phyloP scores from a whole-genome alignment of 2,888 invertebrate species.

The Capitulum mitella region DNA sequence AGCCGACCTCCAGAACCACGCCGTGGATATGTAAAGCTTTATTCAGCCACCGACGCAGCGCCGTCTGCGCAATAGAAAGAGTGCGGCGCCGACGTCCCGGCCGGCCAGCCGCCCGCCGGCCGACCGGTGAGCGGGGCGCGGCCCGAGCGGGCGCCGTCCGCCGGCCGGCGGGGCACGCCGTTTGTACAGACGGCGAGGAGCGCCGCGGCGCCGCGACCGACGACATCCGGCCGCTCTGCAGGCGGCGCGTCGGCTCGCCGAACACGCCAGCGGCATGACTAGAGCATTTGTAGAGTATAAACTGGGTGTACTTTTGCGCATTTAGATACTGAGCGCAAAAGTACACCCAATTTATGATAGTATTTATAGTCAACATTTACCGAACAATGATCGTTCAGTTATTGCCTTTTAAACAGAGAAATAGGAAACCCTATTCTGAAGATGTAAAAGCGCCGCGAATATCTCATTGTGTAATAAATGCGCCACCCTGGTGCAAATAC shows the following conservation, averaged over 20 bases:
- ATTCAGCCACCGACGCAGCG: conserved; percentile 1
- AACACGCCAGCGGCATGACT: background rate
- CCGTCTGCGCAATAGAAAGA: background rate
- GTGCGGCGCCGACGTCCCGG: background rate
- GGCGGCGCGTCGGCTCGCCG: background rate
- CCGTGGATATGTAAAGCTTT: conserved; percentile 20
- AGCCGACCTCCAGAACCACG: too few species aligned
- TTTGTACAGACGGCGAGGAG: conserved; percentile 6
- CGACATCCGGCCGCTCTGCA: background rate
- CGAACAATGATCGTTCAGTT: too few species aligned
- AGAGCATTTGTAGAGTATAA: conserved; percentile 13
- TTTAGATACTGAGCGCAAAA: too few species aligned
- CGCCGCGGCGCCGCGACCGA: background rate
- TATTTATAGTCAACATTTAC: too few species aligned
- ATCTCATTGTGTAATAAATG: too few species aligned
- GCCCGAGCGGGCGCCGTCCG: background rate
- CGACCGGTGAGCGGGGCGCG: background rate
- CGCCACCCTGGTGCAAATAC: too few species aligned
- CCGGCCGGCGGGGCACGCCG: background rate
- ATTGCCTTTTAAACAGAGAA: too few species aligned
- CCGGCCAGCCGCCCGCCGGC: background rate
- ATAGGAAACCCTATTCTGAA: too few species aligned
- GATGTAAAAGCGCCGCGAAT: too few species aligned
- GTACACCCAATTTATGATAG: too few species aligned
- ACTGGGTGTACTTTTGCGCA: background rate